Evolutionary conservation across 1,140 invertebrate species (phyloP).

Genomic region (Brachionus angularis): DNA sequence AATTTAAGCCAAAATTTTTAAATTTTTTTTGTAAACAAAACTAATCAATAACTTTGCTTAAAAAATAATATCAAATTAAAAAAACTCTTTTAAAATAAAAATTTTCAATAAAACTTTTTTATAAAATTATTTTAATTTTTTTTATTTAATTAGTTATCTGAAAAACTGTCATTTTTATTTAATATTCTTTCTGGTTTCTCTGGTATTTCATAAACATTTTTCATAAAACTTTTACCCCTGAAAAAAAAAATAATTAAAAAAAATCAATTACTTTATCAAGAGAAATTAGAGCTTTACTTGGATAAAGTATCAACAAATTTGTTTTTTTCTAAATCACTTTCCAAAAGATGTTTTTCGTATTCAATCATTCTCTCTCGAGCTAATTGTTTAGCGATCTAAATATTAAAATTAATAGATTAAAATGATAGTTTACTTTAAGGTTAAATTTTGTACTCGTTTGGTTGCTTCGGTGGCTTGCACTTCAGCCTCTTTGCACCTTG

Average conservation of each 20-base stretch:
- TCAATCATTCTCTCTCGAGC: constrained; percentile 41
- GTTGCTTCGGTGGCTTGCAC: constrained; percentile 28
- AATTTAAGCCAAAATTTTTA: too few species aligned
- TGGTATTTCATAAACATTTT: too few species aligned
- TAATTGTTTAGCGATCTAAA: constrained; percentile 38
- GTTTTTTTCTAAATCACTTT: constrained; percentile 17
- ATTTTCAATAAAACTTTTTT: too few species aligned
- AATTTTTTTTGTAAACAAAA: too few species aligned
- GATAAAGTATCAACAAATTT: not conserved
- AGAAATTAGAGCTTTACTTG: constrained; percentile 1
- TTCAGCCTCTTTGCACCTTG: constrained; percentile 33
- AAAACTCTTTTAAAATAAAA: too few species aligned
- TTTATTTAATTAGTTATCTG: too few species aligned
- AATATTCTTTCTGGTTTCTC: too few species aligned
- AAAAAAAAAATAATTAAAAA: not conserved
- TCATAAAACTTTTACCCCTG: not conserved
- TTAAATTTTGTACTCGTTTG: not conserved
- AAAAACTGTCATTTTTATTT: too few species aligned
- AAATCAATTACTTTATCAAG: not conserved
- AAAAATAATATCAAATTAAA: too few species aligned
- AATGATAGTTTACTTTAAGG: not conserved
- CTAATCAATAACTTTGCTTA: too few species aligned
- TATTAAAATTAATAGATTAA: not conserved
- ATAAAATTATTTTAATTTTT: too few species aligned
- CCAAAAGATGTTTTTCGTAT: constrained; percentile 41